Evolutionary conservation across 2,113 vertebrate genomes (phyloP).

Genomic region (Pedetes capensis): DNA sequence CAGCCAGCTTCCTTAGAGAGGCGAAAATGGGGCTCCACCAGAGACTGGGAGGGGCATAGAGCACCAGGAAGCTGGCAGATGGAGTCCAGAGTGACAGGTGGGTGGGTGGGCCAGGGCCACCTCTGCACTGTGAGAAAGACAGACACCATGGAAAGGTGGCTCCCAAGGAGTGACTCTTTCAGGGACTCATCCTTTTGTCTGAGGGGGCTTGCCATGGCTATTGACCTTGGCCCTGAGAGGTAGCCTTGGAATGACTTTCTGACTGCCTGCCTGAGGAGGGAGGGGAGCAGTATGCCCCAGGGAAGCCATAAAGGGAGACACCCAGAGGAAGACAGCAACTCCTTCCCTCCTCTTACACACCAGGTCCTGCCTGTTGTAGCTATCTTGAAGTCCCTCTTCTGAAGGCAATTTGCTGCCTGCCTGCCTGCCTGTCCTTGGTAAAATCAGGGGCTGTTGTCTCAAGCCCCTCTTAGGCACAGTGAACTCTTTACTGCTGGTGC

Average conservation of each 20-base stretch:
- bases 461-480: not conserved
- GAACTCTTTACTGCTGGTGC: not conserved
- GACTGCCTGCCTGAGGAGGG: not conserved
- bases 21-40: not conserved
- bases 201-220: not conserved
- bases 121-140: not conserved
- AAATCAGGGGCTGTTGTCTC: not conserved
- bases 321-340: not conserved
- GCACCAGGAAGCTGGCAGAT: rapidly evolving
- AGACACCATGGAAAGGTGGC: not conserved
- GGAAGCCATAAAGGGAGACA: not conserved
- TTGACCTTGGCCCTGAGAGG: not conserved
- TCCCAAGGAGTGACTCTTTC: not conserved
- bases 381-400: not conserved
- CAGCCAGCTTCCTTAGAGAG: conserved; percentile 25
- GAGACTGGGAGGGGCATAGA: not conserved
- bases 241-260: not conserved
- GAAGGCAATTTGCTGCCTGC: not conserved
- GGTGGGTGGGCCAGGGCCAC: not conserved
- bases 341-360: not conserved
- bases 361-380: not conserved
- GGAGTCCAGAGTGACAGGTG: not conserved
- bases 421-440: not conserved
- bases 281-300: not conserved
- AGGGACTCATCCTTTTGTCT: not conserved